A percentile compares a stretch with the other conserved stretches of the same genome.
phyloP scores from a whole-genome alignment of 2,113 vertebrate genomes.

The Phasianus colchicus region DNA sequence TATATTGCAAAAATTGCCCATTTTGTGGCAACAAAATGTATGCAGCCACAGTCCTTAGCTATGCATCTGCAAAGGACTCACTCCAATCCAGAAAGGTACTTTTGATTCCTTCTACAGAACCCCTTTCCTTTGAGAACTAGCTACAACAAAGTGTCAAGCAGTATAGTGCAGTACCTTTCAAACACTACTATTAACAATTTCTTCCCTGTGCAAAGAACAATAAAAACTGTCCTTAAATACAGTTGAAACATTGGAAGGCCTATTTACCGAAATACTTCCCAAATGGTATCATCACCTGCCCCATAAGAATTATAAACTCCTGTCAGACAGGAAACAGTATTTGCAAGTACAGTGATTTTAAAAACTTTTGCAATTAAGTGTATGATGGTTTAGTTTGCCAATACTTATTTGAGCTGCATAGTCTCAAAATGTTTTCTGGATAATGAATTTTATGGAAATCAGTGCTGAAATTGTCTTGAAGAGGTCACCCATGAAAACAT shows the following conservation, averaged over 20 bases:
- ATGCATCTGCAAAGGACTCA: rapidly evolving
- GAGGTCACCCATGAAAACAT: slow-evolving; percentile 24
- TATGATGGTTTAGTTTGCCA: background rate
- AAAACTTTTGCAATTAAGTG: background rate
- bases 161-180: background rate
- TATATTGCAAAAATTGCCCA: background rate
- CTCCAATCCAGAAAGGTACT: background rate
- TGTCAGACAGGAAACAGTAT: background rate
- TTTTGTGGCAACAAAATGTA: background rate
- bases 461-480: slow-evolving; percentile 27
- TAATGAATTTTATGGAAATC: slow-evolving; percentile 72
- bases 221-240: background rate
- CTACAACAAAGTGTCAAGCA: background rate
- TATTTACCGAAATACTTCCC: background rate
- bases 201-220: rapidly evolving
- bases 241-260: background rate
- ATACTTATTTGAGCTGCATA: background rate
- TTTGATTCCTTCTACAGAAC: background rate
- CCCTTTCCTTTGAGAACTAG: background rate
- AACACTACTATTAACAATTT: background rate
- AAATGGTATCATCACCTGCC: background rate
- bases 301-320: background rate
- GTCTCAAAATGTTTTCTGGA: slow-evolving; percentile 42
- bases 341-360: slow-evolving; percentile 1
- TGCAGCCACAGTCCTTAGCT: background rate